Evolutionary conservation across 2,797 vertebrate species (phyloP).

Genomic region (Lepus townsendii): DNA sequence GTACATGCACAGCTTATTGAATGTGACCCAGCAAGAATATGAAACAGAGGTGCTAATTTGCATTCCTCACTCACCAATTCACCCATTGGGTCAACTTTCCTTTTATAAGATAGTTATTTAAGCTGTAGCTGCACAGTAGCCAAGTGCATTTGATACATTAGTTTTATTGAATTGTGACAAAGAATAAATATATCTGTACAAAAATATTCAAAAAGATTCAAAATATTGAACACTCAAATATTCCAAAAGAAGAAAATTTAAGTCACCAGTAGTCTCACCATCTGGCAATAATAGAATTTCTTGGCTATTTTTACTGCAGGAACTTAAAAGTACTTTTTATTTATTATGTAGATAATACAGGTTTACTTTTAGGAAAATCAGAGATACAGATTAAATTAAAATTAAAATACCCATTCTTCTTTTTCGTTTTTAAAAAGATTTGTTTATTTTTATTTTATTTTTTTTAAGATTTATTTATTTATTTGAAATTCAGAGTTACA

Average conservation of each 20-base stretch:
- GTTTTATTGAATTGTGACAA: slow-evolving; percentile 58
- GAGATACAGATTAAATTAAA: not conserved
- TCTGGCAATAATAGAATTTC: slow-evolving; percentile 50
- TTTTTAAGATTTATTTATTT: no score
- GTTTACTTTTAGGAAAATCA: slow-evolving; percentile 52
- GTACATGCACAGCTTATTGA: not conserved
- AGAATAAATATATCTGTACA: slow-evolving; percentile 34
- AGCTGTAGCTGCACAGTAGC: slow-evolving; percentile 12
- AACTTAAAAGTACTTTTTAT: slow-evolving; percentile 31
- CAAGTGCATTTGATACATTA: slow-evolving; percentile 33
- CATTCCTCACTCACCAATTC: not conserved
- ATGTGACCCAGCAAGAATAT: not conserved
- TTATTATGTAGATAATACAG: slow-evolving; percentile 20
- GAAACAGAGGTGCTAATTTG: not conserved
- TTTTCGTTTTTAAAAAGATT: no score
- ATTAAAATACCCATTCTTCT: no score
- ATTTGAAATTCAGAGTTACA: no score
- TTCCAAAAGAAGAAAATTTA: slow-evolving; percentile 15
- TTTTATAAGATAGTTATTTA: not conserved
- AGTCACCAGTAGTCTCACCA: not conserved
- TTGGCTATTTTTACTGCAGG: slow-evolving; percentile 28
- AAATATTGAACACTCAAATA: no score
- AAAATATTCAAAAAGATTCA: slow-evolving; percentile 28
- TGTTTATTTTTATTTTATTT: no score
- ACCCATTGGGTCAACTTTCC: not conserved